Base-by-base conservation (phyloP, 1,140 invertebrate species). In the Zaprionus davidi region DNA sequence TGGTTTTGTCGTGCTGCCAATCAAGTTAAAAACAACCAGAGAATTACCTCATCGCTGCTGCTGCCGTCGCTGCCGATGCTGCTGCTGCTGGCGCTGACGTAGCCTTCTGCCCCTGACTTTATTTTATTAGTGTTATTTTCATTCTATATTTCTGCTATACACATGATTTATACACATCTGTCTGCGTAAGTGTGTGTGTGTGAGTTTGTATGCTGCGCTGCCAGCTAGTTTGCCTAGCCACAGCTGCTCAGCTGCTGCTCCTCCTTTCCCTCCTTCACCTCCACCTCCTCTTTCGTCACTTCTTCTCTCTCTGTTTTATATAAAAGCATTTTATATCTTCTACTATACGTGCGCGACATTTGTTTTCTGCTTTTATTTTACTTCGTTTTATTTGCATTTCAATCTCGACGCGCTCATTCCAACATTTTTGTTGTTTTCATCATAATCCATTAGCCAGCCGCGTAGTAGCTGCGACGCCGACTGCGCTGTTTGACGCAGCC, bases 1-100 rank as follows among this genome's bases (percentile, higher is more conserved):
- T n/a, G 41, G 7, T 46, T 46, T 20, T 15, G 20, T 28, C 38
- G 36, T 26, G 41, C 22, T 58, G 41, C 26, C 55, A 24, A 57
- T 41, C 46, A 75, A 75, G 72, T 57, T 77, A 81, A 81, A 81
- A 79, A 76, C 76, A 71, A 84, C 46, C 76, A 69, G 63, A 79
- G 71, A 79, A 90, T 90, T 90, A 90, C 85, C 85, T 90, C 85
- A 90, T 90, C 85, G 85, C 81, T 84, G 34, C 36, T 46, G 67
- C 67, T 34, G 9, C 31, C 9, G 31, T 26, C 46, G 68, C 82
- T 79, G 81, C 63, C 66, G 68, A 59, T 66, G 77, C 49, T 63
- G 59, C 28, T 73, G 79, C 56, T 57, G 28, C 34, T 62, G 56
- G 55, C 46, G 74, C 79, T 82, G 78, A 76, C 68, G 76, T 82